A percentile compares a stretch with the other conserved stretches of the same genome.
These are phyloP conservation scores for Silurus meridionalis DNA, from an alignment of 2,113 vertebrate genomes.

Conservation along the genomic window DNA sequence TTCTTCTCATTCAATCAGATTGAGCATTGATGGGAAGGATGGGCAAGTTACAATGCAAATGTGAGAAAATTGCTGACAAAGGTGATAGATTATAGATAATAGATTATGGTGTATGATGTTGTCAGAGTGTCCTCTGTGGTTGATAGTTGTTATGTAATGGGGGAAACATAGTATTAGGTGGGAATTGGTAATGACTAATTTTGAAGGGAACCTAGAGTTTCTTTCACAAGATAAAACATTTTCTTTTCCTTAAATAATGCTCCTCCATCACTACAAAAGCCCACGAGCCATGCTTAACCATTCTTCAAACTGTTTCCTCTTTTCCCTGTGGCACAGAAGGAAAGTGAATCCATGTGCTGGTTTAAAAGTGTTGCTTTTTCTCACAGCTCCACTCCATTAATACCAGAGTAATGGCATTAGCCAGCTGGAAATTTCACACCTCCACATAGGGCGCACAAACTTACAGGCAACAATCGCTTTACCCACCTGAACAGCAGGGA, in stretches of 20 bases:
- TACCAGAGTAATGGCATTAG: slow-evolving; percentile 48
- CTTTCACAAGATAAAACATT: not conserved
- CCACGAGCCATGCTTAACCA: not conserved
- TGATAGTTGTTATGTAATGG: not conserved
- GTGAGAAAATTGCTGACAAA: not conserved
- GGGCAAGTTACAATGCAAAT: not conserved
- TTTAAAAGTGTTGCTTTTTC: slow-evolving; percentile 11
- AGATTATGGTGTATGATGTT: not conserved
- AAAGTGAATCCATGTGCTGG: not conserved
- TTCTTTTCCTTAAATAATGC: not conserved
- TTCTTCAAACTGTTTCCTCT: slow-evolving; percentile 38
- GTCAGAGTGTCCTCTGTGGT: not conserved
- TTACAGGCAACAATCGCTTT: slow-evolving; percentile 45
- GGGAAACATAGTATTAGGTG: not conserved
- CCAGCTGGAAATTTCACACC: slow-evolving; percentile 41
- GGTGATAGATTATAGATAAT: too few species aligned
- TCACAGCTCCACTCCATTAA: slow-evolving; percentile 36
- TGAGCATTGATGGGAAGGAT: not conserved
- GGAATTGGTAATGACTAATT: not conserved
- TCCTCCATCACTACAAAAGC: slow-evolving; percentile 17
- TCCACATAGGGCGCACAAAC: slow-evolving; percentile 42
- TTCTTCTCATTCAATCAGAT: too few species aligned
- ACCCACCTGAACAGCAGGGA: slow-evolving; percentile 6
- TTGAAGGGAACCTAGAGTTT: not conserved
- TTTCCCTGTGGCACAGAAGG: slow-evolving; percentile 18